A percentile compares a stretch with the other conserved stretches of the same genome.
Evolutionary conservation across 2,888 invertebrate genomes (phyloP).

Genomic region (Mayetiola destructor): DNA sequence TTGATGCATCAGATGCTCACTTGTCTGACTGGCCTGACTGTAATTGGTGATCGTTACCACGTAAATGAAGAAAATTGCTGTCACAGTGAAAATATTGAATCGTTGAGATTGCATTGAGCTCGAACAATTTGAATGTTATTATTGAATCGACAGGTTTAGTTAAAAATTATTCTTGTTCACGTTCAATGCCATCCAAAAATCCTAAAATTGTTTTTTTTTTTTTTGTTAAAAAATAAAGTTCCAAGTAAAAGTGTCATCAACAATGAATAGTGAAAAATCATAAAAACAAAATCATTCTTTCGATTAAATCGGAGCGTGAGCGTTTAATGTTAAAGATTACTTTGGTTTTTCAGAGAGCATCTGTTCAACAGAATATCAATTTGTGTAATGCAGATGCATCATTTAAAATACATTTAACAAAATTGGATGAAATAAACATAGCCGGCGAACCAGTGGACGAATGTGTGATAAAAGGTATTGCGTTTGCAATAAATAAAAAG

Average conservation of each 20-base stretch:
- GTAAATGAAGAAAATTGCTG: not conserved
- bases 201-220: too few relatives aligned
- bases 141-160: not conserved
- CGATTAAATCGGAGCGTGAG: not conserved
- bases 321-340: too few relatives aligned
- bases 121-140: not conserved
- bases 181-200: too few relatives aligned
- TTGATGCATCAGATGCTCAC: not conserved
- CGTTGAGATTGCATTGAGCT: not conserved
- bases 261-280: not conserved
- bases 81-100: conserved; percentile 3
- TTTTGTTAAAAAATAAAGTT: not conserved
- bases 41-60: not conserved
- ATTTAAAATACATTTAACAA: too few relatives aligned
- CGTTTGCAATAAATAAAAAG: too few relatives aligned
- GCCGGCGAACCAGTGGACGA: too few relatives aligned
- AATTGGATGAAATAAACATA: too few relatives aligned
- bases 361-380: too few relatives aligned
- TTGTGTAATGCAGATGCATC: conserved; percentile 2
- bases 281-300: not conserved
- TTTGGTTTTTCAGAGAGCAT: too few relatives aligned
- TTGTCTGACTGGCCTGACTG: not conserved
- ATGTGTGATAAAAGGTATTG: too few relatives aligned
- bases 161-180: not conserved
- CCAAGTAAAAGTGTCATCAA: not conserved